phyloP scores from a whole-genome alignment of 1,140 invertebrate species.

The Penaeus indicus region DNA sequence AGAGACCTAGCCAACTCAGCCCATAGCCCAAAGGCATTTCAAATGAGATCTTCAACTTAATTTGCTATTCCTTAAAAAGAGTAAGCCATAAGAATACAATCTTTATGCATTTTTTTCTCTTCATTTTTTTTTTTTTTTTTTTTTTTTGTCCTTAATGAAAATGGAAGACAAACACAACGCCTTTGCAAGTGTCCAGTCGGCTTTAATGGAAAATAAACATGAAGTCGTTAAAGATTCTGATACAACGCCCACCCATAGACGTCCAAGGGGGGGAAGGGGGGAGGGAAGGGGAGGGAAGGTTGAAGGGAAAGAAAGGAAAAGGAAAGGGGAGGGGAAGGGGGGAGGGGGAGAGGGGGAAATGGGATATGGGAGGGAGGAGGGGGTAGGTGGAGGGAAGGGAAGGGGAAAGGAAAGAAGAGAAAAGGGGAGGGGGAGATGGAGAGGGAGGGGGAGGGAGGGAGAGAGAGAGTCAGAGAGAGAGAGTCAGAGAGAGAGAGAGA shows the following conservation, averaged over 20 bases:
- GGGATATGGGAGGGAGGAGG: background rate
- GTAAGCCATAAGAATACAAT: background rate
- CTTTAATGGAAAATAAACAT: constrained; percentile 60
- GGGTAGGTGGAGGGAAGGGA: background rate
- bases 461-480: no score
- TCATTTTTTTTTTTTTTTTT: background rate
- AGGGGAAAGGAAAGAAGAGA: no score
- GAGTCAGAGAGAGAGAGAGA: no score
- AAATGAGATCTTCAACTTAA: background rate
- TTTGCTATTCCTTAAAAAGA: background rate
- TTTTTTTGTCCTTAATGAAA: constrained; percentile 40
- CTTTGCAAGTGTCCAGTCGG: constrained; percentile 32
- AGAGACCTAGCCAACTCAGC: background rate
- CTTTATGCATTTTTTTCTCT: background rate
- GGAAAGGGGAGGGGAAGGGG: no score
- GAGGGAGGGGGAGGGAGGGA: no score
- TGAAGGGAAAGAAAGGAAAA: no score
- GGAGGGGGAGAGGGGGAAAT: background rate
- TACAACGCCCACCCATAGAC: no score
- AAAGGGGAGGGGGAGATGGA: no score
- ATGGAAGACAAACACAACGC: constrained; percentile 49
- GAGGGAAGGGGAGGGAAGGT: no score
- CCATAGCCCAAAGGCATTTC: no score
- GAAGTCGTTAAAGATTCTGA: background rate
- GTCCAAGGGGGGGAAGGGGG: no score